Base-by-base conservation (phyloP, 1,140 invertebrate species). In the Leptestheria dahalacensis region DNA sequence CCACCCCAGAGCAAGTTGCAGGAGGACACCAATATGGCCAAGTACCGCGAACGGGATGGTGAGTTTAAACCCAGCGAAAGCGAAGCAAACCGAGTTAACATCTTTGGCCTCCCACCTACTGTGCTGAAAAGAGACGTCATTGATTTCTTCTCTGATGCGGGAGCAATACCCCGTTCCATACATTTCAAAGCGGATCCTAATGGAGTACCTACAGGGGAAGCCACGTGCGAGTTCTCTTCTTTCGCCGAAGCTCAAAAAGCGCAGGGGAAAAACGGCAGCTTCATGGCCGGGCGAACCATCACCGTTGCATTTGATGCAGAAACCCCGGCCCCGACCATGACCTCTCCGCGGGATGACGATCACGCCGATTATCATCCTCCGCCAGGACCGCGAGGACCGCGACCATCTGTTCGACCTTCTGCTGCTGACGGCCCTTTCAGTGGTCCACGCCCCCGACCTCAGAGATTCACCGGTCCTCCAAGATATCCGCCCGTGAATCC, bases 151-250 rank as follows among this genome's bases (percentile, higher is more conserved):
- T 79, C 81, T 0, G 81, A 86, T 49, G 80, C 85, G 20, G 82
- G 83, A 11, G 74, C 89, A 1, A 78, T 82, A 0, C 87, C 88
- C 0, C 75, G 78, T 25, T 79, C 83, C 60, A 86, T 91, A 60
- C 85, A 90, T 66, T 79, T 90, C 60, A 77, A 91, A 70, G 72
- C 82, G 12, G 84, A 83, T 63, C 75, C 79, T 61, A 48, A 51
- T 6, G 33, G 54, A n/a, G 9, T 49, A 18, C 83, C 85, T 0
- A 79, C 80, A 0, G 89, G 90, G 0, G 83, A 90, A 64, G 89
- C 86, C 41, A 90, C 88, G 68, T 87, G 89, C 64, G 88, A 93
- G 68, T 93, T 94, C 68, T 71, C 75, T 10, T 78, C 76, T 15
- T 61, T 71, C 0, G 77, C 80, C 26, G 85, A 91, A 65, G 85